Evolutionary conservation across 2,113 vertebrate species (phyloP).

Genomic region (Leucosticte australis): DNA sequence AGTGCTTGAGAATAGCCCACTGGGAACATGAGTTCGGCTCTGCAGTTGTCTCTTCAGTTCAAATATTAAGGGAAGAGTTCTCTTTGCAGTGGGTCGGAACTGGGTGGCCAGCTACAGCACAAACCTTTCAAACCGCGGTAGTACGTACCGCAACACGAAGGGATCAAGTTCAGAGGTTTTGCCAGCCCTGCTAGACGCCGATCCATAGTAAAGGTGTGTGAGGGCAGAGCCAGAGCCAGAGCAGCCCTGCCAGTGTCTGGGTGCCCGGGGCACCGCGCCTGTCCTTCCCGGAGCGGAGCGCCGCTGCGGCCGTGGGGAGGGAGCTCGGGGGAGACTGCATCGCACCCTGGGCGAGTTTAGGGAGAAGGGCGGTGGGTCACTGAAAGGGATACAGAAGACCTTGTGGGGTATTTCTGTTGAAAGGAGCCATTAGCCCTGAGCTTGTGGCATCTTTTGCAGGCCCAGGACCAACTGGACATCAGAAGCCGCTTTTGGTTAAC

Average conservation of each 20-base stretch:
- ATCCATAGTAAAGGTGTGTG: rapidly evolving
- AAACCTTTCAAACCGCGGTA: neutral
- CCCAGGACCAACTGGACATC: neutral
- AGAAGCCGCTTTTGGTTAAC: neutral
- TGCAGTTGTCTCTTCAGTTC: neutral
- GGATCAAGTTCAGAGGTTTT: no score
- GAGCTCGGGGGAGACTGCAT: rapidly evolving
- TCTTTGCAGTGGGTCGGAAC: neutral
- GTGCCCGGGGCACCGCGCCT: neutral
- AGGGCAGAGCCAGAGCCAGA: neutral
- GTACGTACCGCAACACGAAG: neutral
- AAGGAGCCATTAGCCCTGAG: neutral
- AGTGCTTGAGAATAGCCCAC: neutral
- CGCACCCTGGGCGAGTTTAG: neutral
- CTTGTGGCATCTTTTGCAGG: neutral
- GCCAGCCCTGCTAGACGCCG: neutral
- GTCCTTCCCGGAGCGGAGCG: neutral
- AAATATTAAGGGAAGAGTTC: neutral
- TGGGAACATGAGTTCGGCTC: neutral
- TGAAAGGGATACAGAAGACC: neutral
- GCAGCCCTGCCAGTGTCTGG: neutral
- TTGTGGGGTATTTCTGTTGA: neutral
- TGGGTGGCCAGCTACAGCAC: neutral
- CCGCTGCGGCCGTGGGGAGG: neutral
- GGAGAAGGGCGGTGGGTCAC: neutral